Evolutionary conservation across 2,797 vertebrate genomes (phyloP).

Genomic region (Tachyglossus aculeatus): DNA sequence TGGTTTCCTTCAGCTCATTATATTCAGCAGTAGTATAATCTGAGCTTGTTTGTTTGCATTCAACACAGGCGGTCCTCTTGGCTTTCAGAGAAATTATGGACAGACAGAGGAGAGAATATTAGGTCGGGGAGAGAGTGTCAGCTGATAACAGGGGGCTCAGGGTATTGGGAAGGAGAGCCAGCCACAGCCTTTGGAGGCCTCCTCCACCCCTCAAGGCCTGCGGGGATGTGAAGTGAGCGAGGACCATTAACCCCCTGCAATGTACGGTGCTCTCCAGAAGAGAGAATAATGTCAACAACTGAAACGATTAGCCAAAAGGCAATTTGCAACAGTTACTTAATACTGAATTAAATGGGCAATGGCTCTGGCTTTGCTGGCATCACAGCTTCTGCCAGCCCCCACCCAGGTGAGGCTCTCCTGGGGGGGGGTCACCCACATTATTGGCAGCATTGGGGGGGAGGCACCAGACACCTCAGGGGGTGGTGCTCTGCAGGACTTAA

Average conservation of each 20-base stretch:
- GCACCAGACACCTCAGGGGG: too few species aligned
- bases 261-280: slow-evolving; percentile 38
- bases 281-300: slow-evolving; percentile 59
- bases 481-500: too few species aligned
- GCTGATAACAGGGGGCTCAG: slow-evolving; percentile 49
- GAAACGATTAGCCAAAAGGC: slow-evolving; percentile 67
- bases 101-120: slow-evolving; percentile 50
- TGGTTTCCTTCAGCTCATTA: too few species aligned
- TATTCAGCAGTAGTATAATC: too few species aligned
- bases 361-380: too few species aligned
- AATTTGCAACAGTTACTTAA: slow-evolving; percentile 58
- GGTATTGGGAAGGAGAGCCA: slow-evolving; percentile 60
- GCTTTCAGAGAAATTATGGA: slow-evolving; percentile 51
- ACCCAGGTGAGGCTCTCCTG: too few species aligned
- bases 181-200: too few species aligned
- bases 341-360: too few species aligned
- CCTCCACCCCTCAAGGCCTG: too few species aligned
- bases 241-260: slow-evolving; percentile 64
- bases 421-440: too few species aligned
- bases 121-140: slow-evolving; percentile 63
- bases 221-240: slow-evolving; percentile 36
- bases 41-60: slow-evolving; percentile 44
- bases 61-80: slow-evolving; percentile 52
- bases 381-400: too few species aligned
- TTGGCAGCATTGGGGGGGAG: too few species aligned